Evolutionary conservation across 2,888 invertebrate genomes (phyloP), one percentile per base, ranked within the genome.

Genomic region (Cheilosia impressa): DNA sequence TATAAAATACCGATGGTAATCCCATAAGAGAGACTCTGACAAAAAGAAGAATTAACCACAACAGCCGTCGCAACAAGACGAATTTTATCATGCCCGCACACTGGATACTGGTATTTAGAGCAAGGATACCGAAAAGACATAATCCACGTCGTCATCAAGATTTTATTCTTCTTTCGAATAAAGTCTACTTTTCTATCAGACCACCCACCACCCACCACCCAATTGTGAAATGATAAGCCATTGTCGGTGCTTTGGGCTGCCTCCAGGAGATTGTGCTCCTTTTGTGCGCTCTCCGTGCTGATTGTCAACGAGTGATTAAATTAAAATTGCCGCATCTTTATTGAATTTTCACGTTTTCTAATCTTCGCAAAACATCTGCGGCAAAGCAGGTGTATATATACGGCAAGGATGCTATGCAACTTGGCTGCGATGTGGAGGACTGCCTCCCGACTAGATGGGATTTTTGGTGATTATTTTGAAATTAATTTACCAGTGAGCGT

Each of bases 291-390:
- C 55, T 47, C 62, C 17, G 47, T 45, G 50, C 38, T 69, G 79
- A 84, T 84, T 84, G 84, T 63, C 77, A 66, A 41, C 65, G 75
- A 80, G 75, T 76, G 84, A 84, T 84, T 84, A 84, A 80, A 84
- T 84, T 84, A 84, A 84, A 80, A 84, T 80, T 84, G 79, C 84
- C 75, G 80, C 75, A 84, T 84, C 84, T 76, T 84, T 84, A 84
- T 84, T 84, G 84, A 84, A 84, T 84, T 84, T 80, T 65, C 84
- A 50, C 79, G 71, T 84, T 80, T 80, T 43, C 80, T 75, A 75
- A 84, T 84, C 80, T 84, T 22, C 69, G 31, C 45, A 22, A 10
- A 17, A 41, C 53, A 80, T 80, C 69, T 66, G 52, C 19, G 47
- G 47, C 17, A 31, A 24, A 38, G n/a, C 31, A 31, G 31, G 31